These are phyloP conservation scores for Argyra leucocephala DNA, from an alignment of 2,888 invertebrate species.

Conservation along the genomic window DNA sequence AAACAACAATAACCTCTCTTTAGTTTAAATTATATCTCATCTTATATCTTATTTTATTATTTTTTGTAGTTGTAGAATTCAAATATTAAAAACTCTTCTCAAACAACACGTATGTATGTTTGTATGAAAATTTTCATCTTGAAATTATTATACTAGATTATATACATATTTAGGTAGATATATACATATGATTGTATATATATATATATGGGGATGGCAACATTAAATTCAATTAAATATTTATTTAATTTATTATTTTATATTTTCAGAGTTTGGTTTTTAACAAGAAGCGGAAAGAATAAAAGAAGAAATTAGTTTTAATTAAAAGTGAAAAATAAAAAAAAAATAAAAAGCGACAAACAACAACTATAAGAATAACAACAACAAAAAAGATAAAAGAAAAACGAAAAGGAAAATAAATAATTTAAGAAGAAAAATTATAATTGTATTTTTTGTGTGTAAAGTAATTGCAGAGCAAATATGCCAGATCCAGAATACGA, in stretches of 20 bases:
- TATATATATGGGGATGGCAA: not conserved
- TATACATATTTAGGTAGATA: not conserved
- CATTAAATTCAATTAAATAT: slow-evolving; percentile 4
- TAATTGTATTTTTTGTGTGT: not conserved
- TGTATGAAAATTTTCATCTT: not conserved
- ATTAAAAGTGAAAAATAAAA: not conserved
- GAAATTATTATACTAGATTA: not conserved
- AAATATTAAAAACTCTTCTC: not conserved
- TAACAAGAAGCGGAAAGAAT: slow-evolving; percentile 4
- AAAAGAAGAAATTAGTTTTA: slow-evolving; percentile 1
- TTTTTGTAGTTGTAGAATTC: too few relatives aligned
- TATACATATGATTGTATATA: not conserved
- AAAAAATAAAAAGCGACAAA: not conserved
- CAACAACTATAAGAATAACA: too few relatives aligned
- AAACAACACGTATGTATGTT: too few relatives aligned
- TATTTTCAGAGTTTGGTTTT: slow-evolving; percentile 2
- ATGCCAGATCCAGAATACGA: too few relatives aligned
- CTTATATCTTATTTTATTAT: too few relatives aligned
- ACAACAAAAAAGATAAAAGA: not conserved
- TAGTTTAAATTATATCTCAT: too few relatives aligned
- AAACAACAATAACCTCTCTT: too few relatives aligned
- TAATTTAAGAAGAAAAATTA: not conserved
- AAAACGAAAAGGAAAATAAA: not conserved
- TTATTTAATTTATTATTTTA: slow-evolving; percentile 2
- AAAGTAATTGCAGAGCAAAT: not conserved